Conservation (phyloP, 2,888 invertebrate species). For the Micoletzkya japonica region DNA sequence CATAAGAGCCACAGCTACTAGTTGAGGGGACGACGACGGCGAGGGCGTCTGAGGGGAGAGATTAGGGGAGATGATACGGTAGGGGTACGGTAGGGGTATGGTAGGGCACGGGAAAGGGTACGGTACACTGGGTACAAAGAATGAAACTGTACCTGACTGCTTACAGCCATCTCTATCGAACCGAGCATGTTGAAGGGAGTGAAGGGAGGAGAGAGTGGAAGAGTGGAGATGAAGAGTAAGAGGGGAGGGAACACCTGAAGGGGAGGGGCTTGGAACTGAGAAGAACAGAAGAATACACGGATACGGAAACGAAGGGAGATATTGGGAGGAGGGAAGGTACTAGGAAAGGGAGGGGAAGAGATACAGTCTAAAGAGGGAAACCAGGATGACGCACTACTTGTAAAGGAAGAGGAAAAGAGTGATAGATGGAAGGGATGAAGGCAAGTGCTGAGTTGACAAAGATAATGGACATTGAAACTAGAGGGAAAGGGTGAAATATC, state of each 20-base stretch:
- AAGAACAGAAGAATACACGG: background rate
- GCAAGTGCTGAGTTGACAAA: no score
- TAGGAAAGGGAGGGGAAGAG: no score
- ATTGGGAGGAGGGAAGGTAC: no score
- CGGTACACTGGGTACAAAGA: no score
- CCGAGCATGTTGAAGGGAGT: conserved; percentile 8
- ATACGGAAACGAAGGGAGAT: no score
- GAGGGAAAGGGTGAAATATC: background rate
- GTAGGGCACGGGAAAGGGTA: background rate
- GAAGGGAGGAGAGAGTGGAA: conserved; percentile 2
- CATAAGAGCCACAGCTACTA: conserved; percentile 25
- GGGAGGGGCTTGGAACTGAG: background rate
- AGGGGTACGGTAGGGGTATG: background rate
- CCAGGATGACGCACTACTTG: background rate
- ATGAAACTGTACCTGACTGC: conserved; percentile 15
- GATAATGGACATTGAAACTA: background rate
- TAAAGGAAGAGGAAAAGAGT: no score
- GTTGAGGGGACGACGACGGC: conserved; percentile 13
- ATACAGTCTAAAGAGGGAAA: background rate
- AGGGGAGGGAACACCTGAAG: conserved; percentile 8
- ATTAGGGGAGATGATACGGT: background rate
- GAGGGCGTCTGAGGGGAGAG: background rate
- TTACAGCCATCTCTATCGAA: conserved; percentile 14
- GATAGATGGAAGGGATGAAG: no score
- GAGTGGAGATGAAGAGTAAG: conserved; percentile 5